phyloP scores from a whole-genome alignment of 2,888 invertebrate genomes.

The Xestia xanthographa region DNA sequence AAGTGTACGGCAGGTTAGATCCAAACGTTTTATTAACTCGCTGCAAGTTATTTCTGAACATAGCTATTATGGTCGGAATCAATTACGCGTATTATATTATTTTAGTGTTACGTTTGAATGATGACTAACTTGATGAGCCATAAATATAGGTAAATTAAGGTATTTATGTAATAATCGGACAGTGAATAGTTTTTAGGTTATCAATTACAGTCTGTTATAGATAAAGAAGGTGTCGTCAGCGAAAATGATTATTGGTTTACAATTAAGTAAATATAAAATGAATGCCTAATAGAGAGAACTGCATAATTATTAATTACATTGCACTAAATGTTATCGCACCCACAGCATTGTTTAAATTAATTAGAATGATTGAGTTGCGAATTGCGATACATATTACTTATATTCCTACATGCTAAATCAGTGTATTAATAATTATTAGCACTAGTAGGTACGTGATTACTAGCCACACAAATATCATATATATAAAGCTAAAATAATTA shows the following conservation, averaged over 20 bases:
- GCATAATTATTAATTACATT: slow-evolving; percentile 27
- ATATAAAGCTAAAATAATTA: neutral
- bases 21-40: slow-evolving; percentile 63
- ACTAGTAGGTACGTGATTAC: neutral
- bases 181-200: no score
- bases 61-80: slow-evolving; percentile 33
- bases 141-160: neutral
- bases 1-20: slow-evolving; percentile 66
- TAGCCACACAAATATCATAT: neutral
- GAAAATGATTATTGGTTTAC: neutral
- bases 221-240: neutral
- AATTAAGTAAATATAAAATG: neutral
- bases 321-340: neutral
- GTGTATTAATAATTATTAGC: slow-evolving; percentile 25
- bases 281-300: slow-evolving; percentile 19
- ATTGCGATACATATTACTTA: neutral
- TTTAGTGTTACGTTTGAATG: slow-evolving; percentile 15
- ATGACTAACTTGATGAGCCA: neutral
- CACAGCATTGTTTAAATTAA: slow-evolving; percentile 22
- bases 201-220: neutral
- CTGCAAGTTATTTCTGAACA: slow-evolving; percentile 55
- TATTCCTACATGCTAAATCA: neutral
- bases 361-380: slow-evolving; percentile 18
- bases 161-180: no score
- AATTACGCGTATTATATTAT: slow-evolving; percentile 50